Percentiles rank a stretch among this genome's conserved stretches.
Evolutionary conservation across 2,113 vertebrate genomes (phyloP).

Genomic region (Myxocyprinus asiaticus): DNA sequence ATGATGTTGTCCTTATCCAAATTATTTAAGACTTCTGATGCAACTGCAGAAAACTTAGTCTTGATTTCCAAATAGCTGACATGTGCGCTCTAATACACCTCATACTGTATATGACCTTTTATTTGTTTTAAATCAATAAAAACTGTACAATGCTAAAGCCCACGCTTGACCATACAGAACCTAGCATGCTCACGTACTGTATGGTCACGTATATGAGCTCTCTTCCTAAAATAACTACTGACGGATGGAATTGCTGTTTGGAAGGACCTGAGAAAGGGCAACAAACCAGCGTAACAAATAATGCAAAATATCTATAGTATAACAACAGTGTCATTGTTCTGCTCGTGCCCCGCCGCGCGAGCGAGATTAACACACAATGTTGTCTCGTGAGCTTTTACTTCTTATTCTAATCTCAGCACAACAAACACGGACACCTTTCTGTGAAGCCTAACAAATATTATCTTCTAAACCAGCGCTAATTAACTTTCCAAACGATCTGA

Average conservation of each 20-base stretch:
- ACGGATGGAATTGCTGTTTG: not conserved
- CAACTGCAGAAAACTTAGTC: not conserved
- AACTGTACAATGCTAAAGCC: not conserved
- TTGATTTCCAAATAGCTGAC: conserved; percentile 5
- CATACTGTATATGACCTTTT: not conserved
- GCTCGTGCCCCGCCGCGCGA: not conserved
- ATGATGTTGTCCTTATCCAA: not conserved
- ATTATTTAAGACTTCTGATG: conserved; percentile 15
- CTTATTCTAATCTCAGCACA: not conserved
- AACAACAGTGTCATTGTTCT: conserved; percentile 44
- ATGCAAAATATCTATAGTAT: conserved; percentile 23
- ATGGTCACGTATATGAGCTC: conserved; percentile 4
- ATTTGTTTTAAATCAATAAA: not conserved
- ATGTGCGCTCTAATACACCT: not conserved
- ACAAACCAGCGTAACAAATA: conserved; percentile 30
- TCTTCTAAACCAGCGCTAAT: not conserved
- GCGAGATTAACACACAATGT: not conserved
- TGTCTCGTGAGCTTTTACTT: not conserved
- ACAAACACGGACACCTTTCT: conserved; percentile 2
- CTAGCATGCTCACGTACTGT: not conserved
- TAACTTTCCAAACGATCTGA: not conserved
- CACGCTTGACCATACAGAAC: not conserved
- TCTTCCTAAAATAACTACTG: conserved; percentile 32
- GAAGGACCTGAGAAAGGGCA: not conserved
- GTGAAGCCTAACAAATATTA: not conserved